Percentiles rank a stretch among this genome's conserved stretches.
Conservation (phyloP, 2,797 vertebrate species). For the Enteromius thamalakanensis region DNA sequence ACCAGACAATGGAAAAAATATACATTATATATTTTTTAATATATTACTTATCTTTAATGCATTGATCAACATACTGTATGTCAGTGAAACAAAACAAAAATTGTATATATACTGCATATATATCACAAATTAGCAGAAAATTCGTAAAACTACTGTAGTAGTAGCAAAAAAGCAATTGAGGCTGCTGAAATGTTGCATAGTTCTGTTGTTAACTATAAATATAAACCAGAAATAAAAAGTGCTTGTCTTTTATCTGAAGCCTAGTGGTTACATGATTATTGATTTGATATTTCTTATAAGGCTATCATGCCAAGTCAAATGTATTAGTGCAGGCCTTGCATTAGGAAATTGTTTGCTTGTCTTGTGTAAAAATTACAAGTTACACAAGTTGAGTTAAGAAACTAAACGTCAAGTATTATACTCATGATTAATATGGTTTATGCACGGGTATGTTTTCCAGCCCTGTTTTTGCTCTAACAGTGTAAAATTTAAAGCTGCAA, state of each 20-base stretch:
- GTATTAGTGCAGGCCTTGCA: background rate
- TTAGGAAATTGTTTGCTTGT: background rate
- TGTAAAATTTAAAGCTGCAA: background rate
- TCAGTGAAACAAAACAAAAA: background rate
- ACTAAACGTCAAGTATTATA: background rate
- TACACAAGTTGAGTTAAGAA: background rate
- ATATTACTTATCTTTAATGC: background rate
- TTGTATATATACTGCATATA: background rate
- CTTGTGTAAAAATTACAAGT: background rate
- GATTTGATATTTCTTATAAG: background rate
- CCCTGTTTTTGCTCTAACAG: background rate
- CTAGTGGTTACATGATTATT: background rate
- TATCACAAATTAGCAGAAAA: background rate
- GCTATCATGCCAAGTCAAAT: slow-evolving; percentile 2
- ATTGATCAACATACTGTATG: background rate
- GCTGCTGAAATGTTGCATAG: background rate
- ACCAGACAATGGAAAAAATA: background rate
- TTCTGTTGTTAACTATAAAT: background rate
- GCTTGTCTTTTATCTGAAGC: background rate
- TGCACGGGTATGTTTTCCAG: background rate
- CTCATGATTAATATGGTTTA: background rate
- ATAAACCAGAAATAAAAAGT: background rate
- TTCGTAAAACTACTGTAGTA: background rate
- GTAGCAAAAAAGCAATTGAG: background rate
- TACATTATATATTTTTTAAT: background rate